Evolutionary conservation across 2,888 invertebrate species (phyloP).

Genomic region (Cheilosia urbana): DNA sequence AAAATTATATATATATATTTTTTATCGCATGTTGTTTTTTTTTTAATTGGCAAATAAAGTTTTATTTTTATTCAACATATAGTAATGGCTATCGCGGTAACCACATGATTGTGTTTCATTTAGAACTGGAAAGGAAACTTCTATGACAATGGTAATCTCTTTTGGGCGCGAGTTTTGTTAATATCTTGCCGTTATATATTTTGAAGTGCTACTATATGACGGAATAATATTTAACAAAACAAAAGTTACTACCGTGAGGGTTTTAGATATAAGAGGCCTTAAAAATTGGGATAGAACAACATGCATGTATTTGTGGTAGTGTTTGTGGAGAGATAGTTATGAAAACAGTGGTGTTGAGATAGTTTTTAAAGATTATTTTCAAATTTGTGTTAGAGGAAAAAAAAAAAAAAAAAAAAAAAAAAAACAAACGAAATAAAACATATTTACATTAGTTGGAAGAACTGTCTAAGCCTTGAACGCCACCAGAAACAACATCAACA

Average conservation of each 20-base stretch:
- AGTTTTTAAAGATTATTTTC: neutral
- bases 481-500: slow-evolving; percentile 32
- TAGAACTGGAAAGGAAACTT: slow-evolving; percentile 70
- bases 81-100: slow-evolving; percentile 15
- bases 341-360: too few relatives aligned
- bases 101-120: slow-evolving; percentile 14
- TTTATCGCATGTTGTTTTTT: slow-evolving; percentile 13
- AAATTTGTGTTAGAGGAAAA: neutral
- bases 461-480: neutral
- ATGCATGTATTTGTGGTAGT: slow-evolving; percentile 42
- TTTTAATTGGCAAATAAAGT: slow-evolving; percentile 53
- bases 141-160: slow-evolving; percentile 84
- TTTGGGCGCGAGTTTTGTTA: slow-evolving; percentile 20
- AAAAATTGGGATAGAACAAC: slow-evolving; percentile 18
- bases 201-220: slow-evolving; percentile 41
- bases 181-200: neutral
- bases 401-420: neutral
- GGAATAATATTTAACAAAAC: slow-evolving; percentile 56
- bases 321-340: neutral
- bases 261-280: neutral
- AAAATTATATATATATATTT: slow-evolving; percentile 41
- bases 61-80: slow-evolving; percentile 66
- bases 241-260: neutral
- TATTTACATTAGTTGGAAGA: slow-evolving; percentile 6
- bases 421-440: neutral